Evolutionary conservation across 1,140 invertebrate species (phyloP).

Genomic region (Trachymyrmex cornetzi): DNA sequence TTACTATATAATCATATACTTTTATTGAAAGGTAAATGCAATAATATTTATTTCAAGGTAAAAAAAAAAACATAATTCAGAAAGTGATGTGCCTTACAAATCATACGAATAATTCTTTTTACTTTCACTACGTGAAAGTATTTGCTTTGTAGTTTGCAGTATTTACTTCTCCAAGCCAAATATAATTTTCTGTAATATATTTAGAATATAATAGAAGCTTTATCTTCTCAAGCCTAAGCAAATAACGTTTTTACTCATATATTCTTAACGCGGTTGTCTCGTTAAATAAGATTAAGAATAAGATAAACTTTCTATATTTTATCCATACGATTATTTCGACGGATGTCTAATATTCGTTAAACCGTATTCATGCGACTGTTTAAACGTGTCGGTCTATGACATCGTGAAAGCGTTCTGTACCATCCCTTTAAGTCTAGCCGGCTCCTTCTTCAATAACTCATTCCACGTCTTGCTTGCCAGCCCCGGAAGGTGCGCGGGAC

Average conservation of each 20-base stretch:
- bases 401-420: background rate
- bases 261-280: background rate
- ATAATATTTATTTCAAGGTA: background rate
- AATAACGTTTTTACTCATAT: background rate
- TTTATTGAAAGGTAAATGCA: background rate
- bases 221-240: background rate
- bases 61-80: background rate
- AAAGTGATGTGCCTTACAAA: background rate
- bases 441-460: slow-evolving; percentile 65
- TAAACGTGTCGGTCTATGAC: background rate
- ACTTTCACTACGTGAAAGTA: background rate
- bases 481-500: slow-evolving; percentile 51
- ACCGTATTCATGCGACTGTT: background rate
- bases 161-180: slow-evolving; percentile 4
- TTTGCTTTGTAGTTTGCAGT: slow-evolving; percentile 1
- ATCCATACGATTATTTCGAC: background rate
- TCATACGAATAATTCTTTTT: background rate
- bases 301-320: background rate
- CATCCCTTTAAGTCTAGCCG: slow-evolving; percentile 61
- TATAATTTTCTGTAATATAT: slow-evolving; percentile 31
- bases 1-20: background rate
- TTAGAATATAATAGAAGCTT: background rate
- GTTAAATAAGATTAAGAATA: slow-evolving; percentile 17
- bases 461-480: slow-evolving; percentile 55
- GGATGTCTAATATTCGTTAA: background rate